Base-by-base conservation (phyloP, 2,888 invertebrate genomes). In the Andrena bicolor region DNA sequence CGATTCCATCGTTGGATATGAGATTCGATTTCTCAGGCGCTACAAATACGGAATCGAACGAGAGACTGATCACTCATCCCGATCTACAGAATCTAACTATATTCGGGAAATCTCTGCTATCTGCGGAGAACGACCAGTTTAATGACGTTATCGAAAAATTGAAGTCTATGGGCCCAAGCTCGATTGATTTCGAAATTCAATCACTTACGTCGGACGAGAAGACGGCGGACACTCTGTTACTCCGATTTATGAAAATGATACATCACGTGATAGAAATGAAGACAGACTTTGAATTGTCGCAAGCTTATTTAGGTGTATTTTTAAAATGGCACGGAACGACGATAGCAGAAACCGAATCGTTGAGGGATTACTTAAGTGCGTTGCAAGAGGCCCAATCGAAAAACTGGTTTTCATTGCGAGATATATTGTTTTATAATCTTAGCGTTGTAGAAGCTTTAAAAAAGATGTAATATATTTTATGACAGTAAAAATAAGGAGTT, bases 301-400 rank as follows among this genome's bases (percentile, higher is more conserved):
- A 99, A 92, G 96, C 99, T 0, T 99, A 99, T 94, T 95, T 99
- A 80, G 96, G 97, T 63, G 95, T 98, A 61, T 99, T 98, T 94
- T 94, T 99, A 48, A 98, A 98, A 94, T 95, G 96, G 53, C 97
- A 98, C 91, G 96, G 96, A 0, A 95, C 95, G 80, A 91, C 94
- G 5, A 95, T 97, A 70, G 95, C 96, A 0, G 94, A 95, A 68
- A 95, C 95, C 53, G 93, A 95, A 51, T 94, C 94, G 56, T 94
- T 97, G 63, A 94, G 95, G 28, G 93, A 94, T 32, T 94, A 94
- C 72, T 91, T 98, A 66, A 94, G 94, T 0, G 94, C 95, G 23
- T 94, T 97, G 0, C 95, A 96, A 87, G 94, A 95, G 86, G 94
- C 94, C 8, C 96, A 97, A 80, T 92, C 94, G 26, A 94, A 94